phyloP scores from a whole-genome alignment of 2,888 invertebrate species.

The Helleia helle region DNA sequence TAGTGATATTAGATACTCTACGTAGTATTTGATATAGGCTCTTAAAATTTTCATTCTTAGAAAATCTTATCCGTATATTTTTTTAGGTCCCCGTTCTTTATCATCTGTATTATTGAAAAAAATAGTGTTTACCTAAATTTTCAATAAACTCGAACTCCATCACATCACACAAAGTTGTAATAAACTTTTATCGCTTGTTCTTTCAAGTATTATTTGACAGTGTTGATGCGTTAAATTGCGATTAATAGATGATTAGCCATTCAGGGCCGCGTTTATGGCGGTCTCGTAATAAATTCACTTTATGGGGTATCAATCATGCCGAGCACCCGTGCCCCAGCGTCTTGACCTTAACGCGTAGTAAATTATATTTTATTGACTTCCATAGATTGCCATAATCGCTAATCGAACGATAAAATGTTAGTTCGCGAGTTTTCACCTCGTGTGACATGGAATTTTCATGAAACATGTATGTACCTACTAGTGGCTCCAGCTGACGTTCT shows the following conservation, averaged over 20 bases:
- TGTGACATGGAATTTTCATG: too few species aligned
- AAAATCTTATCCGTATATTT: too few species aligned
- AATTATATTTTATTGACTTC: conserved; percentile 28
- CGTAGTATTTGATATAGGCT: too few species aligned
- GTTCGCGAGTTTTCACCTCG: not conserved
- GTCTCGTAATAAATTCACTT: conserved; percentile 59
- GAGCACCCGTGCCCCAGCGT: conserved; percentile 19
- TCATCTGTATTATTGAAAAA: too few species aligned
- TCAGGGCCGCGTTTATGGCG: conserved; percentile 53
- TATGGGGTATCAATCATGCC: conserved; percentile 60
- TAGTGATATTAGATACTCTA: too few species aligned
- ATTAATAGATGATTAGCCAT: conserved; percentile 66
- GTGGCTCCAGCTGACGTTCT: too few species aligned
- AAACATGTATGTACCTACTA: too few species aligned
- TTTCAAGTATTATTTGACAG: conserved; percentile 63
- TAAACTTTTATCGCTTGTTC: conserved; percentile 50
- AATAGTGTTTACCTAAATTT: too few species aligned
- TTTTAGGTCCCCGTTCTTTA: too few species aligned
- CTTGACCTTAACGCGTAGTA: conserved; percentile 31
- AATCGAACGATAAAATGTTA: conserved; percentile 6
- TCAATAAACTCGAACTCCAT: too few species aligned
- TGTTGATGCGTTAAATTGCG: conserved; percentile 63
- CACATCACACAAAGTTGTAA: conserved; percentile 23
- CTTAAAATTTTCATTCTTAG: too few species aligned
- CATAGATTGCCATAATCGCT: conserved; percentile 13